A percentile compares a stretch with the other conserved stretches of the same genome.
Conservation (phyloP, 2,797 vertebrate genomes). For the Spea hammondii region DNA sequence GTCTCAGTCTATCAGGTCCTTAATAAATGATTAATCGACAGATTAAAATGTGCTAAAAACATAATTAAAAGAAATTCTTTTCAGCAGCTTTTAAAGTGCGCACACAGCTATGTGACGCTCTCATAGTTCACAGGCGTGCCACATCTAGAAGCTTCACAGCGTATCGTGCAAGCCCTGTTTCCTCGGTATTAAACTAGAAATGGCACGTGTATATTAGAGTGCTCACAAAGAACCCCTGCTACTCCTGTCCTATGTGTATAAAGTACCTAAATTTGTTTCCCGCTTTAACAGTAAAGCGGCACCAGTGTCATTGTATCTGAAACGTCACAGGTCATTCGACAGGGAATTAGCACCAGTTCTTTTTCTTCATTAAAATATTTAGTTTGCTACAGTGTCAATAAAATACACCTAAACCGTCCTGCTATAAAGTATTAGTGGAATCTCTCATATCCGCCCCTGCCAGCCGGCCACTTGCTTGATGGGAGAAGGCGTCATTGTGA, state of each 20-base stretch:
- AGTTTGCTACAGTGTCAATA: constrained; percentile 12
- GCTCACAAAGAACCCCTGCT: constrained; percentile 45
- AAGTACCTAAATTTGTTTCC: constrained; percentile 61
- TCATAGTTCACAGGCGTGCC: constrained; percentile 7
- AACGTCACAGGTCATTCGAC: constrained; percentile 59
- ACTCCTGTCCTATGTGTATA: constrained; percentile 50
- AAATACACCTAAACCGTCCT: constrained; percentile 52
- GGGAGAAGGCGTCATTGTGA: constrained; percentile 65
- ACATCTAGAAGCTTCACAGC: constrained; percentile 19
- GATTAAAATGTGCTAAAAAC: constrained; percentile 15
- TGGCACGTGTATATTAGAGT: constrained; percentile 50
- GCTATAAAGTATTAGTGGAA: constrained; percentile 83
- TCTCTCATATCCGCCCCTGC: constrained; percentile 69
- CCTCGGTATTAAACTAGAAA: constrained; percentile 52
- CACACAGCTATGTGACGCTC: constrained; percentile 10
- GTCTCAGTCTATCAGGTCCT: constrained; percentile 7
- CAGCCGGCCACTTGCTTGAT: constrained; percentile 59
- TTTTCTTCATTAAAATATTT: constrained; percentile 5
- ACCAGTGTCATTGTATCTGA: constrained; percentile 60
- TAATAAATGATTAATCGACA: not conserved
- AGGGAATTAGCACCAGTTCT: constrained; percentile 78
- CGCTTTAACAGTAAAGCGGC: constrained; percentile 70
- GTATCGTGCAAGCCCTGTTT: constrained; percentile 39
- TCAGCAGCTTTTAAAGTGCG: constrained; percentile 35
- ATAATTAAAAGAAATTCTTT: constrained; percentile 18